A percentile compares a stretch with the other conserved stretches of the same genome.
phyloP scores from a whole-genome alignment of 2,113 vertebrate genomes.

The Neogobius melanostomus region DNA sequence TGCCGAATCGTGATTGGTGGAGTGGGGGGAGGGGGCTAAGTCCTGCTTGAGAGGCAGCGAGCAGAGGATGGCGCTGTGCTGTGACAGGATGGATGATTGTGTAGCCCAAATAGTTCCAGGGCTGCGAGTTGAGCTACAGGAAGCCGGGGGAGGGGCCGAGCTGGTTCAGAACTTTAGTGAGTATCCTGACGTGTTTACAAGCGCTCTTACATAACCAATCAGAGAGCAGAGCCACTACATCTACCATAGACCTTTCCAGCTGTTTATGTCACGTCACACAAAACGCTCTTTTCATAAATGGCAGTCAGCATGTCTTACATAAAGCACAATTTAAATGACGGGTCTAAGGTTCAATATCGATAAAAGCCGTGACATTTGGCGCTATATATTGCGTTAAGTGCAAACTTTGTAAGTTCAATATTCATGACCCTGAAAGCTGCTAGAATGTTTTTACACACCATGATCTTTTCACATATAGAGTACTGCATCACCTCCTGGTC shows the following conservation, averaged over 20 bases:
- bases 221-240: not conserved
- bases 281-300: not conserved
- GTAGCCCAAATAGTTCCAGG: constrained; percentile 21
- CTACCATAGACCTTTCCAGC: not conserved
- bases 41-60: constrained; percentile 30
- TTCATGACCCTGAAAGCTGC: too few species aligned
- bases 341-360: too few species aligned
- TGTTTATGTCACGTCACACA: not conserved
- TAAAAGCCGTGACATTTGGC: too few species aligned
- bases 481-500: too few species aligned
- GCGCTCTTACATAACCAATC: not conserved
- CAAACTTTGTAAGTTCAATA: too few species aligned
- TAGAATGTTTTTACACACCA: too few species aligned
- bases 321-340: too few species aligned
- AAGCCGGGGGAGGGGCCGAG: constrained; percentile 29
- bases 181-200: constrained; percentile 5
- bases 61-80: constrained; percentile 16
- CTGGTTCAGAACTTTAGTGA: constrained; percentile 1
- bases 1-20: constrained; percentile 34
- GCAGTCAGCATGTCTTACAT: not conserved
- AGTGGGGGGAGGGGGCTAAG: constrained; percentile 35
- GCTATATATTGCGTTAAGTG: too few species aligned
- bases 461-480: too few species aligned
- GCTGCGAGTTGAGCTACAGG: constrained; percentile 27
- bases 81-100: constrained; percentile 23